Evolutionary conservation across 2,113 vertebrate genomes (phyloP), one percentile per base, ranked within the genome.

Genomic region (Aplodontia rufa): DNA sequence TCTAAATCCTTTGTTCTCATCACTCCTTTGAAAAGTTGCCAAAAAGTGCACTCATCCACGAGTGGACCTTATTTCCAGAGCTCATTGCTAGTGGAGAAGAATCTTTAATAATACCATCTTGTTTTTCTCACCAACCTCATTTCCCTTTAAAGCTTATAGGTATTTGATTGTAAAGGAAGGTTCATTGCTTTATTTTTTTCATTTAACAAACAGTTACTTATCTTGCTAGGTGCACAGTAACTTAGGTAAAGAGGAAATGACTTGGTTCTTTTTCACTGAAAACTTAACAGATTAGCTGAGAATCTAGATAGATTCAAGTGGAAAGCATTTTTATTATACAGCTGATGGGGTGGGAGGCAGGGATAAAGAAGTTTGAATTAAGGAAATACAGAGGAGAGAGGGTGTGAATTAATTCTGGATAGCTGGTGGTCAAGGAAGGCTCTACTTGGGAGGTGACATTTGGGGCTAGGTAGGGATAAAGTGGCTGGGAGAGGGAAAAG

Each of bases 1-100:
- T 28, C 47, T 0, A 28, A 69, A 53, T 87, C 90, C 97, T 98
- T 98, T 98, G 96, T 98, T 98, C 95, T 96, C 60, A 20, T 71
- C 51, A 51, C 79, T 80, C 49, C 51, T 91, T 90, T 58, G 91
- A 88, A 91, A 87, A 64, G 92, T 94, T 30, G 11, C 83, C 19
- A 5, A 37, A 30, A 91, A 60, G 45, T 53, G 8, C 19, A 16
- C 24, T 37, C 8, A 9, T 28, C 0, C 19, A 13, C 53, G 72
- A 51, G 58, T 76, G 89, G 85, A 22, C 17, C 5, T 32, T 22
- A 40, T 72, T 30, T 75, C 49, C 32, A 17, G 40, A 35, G 45
- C 5, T 0, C 37, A 0, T 76, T 51, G n/a, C 62, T 95, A 42
- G 35, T 72, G 83, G 28, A 51, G 17, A 55, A 37, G n/a, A n/a